Conservation (phyloP, 2,797 vertebrate genomes). For the Aerospiza tachiro region DNA sequence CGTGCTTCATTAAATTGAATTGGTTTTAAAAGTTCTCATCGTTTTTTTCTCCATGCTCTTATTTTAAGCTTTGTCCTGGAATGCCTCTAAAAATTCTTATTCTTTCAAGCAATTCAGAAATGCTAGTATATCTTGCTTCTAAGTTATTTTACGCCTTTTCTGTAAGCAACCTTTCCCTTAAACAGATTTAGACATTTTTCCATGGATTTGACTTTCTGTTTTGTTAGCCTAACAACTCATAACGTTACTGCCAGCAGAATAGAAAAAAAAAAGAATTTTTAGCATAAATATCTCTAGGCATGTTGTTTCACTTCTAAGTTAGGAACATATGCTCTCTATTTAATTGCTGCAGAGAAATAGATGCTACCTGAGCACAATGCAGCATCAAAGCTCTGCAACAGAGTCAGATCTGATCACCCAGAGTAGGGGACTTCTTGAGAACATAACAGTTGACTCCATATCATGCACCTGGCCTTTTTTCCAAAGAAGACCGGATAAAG, state of each 20-base stretch:
- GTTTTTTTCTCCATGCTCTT: neutral
- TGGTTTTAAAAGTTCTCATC: neutral
- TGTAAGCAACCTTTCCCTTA: neutral
- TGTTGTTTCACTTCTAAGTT: neutral
- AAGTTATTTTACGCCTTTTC: neutral
- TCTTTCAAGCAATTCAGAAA: neutral
- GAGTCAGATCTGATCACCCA: neutral
- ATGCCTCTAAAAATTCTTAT: neutral
- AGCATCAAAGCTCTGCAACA: neutral
- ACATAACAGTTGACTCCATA: neutral
- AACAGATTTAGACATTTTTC: neutral
- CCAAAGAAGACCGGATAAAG: fast-evolving
- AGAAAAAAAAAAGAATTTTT: neutral
- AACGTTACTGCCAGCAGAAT: neutral
- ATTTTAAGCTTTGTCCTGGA: neutral
- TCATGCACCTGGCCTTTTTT: neutral
- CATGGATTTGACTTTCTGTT: neutral
- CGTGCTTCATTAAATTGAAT: neutral
- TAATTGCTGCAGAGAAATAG: neutral
- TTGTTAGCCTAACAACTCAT: neutral
- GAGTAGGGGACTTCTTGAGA: neutral
- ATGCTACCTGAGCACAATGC: neutral
- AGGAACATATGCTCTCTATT: neutral
- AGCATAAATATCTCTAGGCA: neutral
- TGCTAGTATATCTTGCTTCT: neutral